Conservation (phyloP, 2,797 vertebrate genomes). For the Taenioides sp. region DNA sequence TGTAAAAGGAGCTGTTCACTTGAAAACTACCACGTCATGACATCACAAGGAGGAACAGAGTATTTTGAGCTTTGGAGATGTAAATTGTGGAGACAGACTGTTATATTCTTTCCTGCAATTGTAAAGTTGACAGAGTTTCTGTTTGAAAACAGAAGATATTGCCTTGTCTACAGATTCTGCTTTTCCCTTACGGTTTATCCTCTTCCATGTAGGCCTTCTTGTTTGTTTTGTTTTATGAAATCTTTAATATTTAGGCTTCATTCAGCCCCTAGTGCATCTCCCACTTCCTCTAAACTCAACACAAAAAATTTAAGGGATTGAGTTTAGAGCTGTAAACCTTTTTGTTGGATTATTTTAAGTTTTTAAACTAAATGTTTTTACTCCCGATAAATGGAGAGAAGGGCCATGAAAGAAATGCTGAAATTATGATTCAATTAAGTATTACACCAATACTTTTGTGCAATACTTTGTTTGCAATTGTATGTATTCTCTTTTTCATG, state of each 20-base stretch:
- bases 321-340: too few species aligned
- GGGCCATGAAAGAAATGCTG: not conserved
- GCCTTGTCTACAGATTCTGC: too few species aligned
- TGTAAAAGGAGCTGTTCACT: too few species aligned
- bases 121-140: too few species aligned
- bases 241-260: not conserved
- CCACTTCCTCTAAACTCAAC: constrained; percentile 31
- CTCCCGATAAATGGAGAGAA: not conserved
- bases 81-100: too few species aligned
- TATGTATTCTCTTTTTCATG: too few species aligned
- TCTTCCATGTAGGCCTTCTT: not conserved
- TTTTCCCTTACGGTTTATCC: not conserved
- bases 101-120: too few species aligned
- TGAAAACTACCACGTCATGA: too few species aligned
- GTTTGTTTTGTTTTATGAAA: not conserved
- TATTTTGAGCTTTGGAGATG: too few species aligned
- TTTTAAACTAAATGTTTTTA: not conserved
- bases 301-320: not conserved
- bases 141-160: too few species aligned
- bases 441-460: not conserved
- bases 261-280: constrained; percentile 13
- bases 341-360: not conserved
- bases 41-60: too few species aligned
- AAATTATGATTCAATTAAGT: not conserved
- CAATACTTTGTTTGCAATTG: not conserved